phyloP scores from a whole-genome alignment of 2,888 invertebrate genomes.

The Sarcophaga carnaria region DNA sequence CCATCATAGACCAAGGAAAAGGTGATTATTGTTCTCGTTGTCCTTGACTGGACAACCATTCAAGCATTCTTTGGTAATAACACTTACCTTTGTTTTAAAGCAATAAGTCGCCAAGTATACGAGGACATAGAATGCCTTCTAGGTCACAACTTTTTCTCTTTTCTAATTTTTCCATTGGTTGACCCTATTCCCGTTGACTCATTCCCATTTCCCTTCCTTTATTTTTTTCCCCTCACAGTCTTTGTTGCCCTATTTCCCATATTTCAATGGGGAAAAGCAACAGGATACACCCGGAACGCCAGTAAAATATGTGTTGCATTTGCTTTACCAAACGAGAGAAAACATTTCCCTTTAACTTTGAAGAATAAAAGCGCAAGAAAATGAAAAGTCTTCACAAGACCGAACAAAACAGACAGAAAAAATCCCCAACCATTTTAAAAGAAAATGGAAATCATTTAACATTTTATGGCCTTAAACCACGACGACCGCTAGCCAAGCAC shows the following conservation, averaged over 20 bases:
- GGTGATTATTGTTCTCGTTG: no score
- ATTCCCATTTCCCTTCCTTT: background rate
- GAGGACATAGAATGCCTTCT: no score
- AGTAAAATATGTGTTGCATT: constrained; percentile 9
- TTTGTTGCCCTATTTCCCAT: no score
- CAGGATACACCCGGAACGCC: constrained; percentile 25
- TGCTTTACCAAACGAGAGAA: constrained; percentile 3
- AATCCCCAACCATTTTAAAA: background rate
- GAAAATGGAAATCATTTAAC: constrained; percentile 10
- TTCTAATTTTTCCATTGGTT: background rate
- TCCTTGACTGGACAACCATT: no score
- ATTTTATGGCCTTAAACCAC: constrained; percentile 19
- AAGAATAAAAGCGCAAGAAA: background rate
- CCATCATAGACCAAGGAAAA: no score
- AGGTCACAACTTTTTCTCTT: background rate
- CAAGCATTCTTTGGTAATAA: no score
- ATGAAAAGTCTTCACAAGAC: background rate
- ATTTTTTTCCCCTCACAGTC: background rate
- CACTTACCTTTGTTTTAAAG: no score
- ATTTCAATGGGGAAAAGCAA: constrained; percentile 8
- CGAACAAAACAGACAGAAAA: background rate
- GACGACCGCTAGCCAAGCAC: background rate
- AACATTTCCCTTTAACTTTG: constrained; percentile 31
- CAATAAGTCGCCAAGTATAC: no score
- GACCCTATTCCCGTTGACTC: background rate